Conservation (phyloP, 2,113 vertebrate genomes). For the Argyrosomus japonicus region DNA sequence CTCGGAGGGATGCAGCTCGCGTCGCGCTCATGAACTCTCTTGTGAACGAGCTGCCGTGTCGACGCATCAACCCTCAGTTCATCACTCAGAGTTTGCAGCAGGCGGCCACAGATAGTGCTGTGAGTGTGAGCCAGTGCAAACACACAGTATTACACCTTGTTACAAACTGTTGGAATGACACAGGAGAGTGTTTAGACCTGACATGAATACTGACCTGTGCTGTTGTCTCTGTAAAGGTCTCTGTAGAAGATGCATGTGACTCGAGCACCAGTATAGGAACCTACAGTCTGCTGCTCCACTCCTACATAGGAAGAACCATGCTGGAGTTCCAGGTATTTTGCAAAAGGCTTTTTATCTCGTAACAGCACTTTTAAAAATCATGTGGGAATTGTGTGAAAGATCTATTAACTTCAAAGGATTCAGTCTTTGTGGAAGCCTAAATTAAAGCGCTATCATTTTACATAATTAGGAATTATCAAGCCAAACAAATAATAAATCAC, state of each 20-base stretch:
- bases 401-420: conserved; percentile 12
- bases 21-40: conserved; percentile 93
- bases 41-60: conserved; percentile 91
- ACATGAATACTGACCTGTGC: conserved; percentile 25
- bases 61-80: conserved; percentile 89
- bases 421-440: neutral
- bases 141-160: conserved; percentile 3
- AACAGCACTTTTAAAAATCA: conserved; percentile 26
- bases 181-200: neutral
- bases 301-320: conserved; percentile 91
- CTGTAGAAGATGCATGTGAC: conserved; percentile 86
- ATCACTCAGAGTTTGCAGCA: conserved; percentile 89
- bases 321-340: conserved; percentile 92
- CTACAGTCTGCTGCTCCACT: conserved; percentile 89
- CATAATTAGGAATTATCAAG: conserved; percentile 7
- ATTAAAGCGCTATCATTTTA: conserved; percentile 20
- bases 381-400: conserved; percentile 1
- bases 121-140: conserved; percentile 76
- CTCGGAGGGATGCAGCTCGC: conserved; percentile 91
- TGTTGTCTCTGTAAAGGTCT: conserved; percentile 81
- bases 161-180: conserved; percentile 7
- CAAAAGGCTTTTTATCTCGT: conserved; percentile 11
- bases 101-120: conserved; percentile 85
- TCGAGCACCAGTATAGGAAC: conserved; percentile 91
- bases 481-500: conserved; percentile 21